These are phyloP conservation scores for Mus caroli DNA, from an alignment of 2,797 vertebrate species.

Conservation along the genomic window DNA sequence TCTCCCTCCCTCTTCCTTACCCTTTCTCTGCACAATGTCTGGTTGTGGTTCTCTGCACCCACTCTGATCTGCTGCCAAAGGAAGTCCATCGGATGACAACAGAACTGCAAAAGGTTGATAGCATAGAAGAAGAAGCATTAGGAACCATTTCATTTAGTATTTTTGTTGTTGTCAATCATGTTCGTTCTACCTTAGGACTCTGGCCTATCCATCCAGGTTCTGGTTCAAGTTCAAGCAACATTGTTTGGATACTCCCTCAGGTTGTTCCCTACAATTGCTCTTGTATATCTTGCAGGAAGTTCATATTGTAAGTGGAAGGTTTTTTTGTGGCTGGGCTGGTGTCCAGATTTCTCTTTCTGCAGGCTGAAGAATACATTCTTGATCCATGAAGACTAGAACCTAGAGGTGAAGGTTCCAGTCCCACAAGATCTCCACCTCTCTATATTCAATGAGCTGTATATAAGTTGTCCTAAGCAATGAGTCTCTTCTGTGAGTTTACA, in stretches of 20 bases:
- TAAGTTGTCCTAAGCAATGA: background rate
- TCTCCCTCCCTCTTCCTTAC: fast-evolving
- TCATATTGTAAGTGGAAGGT: background rate
- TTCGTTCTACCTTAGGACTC: background rate
- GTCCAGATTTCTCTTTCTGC: background rate
- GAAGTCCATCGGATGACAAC: background rate
- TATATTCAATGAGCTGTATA: background rate
- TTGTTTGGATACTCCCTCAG: background rate
- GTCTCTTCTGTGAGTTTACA: background rate
- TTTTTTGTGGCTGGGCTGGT: background rate
- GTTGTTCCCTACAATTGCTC: background rate
- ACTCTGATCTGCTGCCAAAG: background rate
- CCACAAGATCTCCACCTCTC: background rate
- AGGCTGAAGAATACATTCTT: background rate
- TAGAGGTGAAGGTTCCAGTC: background rate
- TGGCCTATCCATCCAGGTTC: background rate
- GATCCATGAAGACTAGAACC: background rate
- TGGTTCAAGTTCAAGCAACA: background rate
- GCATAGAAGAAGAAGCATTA: background rate
- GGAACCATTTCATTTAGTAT: background rate
- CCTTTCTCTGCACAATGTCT: too few relatives aligned
- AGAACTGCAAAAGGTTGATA: background rate
- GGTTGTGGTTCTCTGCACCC: background rate
- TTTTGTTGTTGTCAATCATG: background rate
- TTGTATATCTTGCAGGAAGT: background rate